Evolutionary conservation across 2,888 invertebrate species (phyloP).

Genomic region (Pegoplata infirma): DNA sequence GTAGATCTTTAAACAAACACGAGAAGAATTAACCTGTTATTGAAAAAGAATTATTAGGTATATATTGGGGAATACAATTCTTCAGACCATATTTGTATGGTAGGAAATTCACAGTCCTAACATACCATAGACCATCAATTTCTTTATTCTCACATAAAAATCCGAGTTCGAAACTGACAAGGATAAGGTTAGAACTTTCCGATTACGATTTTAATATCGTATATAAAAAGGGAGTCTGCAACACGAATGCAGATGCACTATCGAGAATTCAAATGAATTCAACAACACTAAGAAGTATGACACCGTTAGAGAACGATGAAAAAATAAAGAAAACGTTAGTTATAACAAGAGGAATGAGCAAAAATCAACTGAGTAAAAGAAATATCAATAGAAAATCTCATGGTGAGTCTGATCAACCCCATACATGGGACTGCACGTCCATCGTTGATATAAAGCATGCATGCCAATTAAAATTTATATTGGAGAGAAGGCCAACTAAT

Average conservation of each 20-base stretch:
- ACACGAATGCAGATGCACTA: not conserved
- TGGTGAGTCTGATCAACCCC: not conserved
- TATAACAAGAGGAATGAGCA: not conserved
- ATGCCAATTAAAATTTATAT: not conserved
- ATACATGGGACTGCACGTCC: not conserved
- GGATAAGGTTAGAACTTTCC: not conserved
- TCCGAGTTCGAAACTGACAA: not conserved
- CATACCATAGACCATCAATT: not conserved
- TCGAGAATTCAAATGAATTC: not conserved
- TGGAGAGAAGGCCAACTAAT: slow-evolving; percentile 1
- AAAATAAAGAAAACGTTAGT: slow-evolving; percentile 1
- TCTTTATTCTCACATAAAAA: not conserved
- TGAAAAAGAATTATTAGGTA: too few species aligned
- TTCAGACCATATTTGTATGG: too few species aligned
- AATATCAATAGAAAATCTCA: not conserved
- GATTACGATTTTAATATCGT: not conserved
- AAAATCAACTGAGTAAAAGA: not conserved
- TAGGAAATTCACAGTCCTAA: too few species aligned
- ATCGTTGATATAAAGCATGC: not conserved
- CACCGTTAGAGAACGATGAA: too few species aligned
- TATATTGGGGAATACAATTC: too few species aligned
- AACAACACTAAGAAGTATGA: not conserved
- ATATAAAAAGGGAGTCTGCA: too few species aligned
- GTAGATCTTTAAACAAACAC: slow-evolving; percentile 11
- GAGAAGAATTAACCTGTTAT: slow-evolving; percentile 31